Evolutionary conservation across 2,888 invertebrate genomes (phyloP), one percentile per base, ranked within the genome.

Genomic region (Cataglyphis albicans): DNA sequence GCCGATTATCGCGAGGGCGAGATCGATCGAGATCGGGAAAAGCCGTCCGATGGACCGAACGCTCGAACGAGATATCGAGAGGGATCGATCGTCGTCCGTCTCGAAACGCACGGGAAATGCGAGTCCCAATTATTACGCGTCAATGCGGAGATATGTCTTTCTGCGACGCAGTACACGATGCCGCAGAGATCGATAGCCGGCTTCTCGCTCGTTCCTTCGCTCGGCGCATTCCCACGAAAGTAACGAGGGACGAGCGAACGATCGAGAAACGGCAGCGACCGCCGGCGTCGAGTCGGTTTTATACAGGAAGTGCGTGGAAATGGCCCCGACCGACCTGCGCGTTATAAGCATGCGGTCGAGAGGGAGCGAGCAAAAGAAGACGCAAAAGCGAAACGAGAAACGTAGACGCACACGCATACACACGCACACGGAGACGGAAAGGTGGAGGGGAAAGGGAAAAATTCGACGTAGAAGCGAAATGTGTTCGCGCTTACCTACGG

Each of bases 141-240:
- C 90, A 88, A 90, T 89, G 89, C 90, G 85, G 88, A 76, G 80
- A 76, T 75, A 75, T 75, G 44, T 84, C 84, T 86, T 92, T 92
- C 92, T 93, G 91, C 93, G 93, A 88, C 93, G 93, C 89, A 92
- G 89, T 89, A 48, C 48, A 88, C 84, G 78, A 87, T 87, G 84
- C 85, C 85, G 75, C 85, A 73, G 82, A 87, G 89, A 92, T 91
- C 91, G 91, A 86, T 88, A 87, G 76, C 86, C 88, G 84, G 84
- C 75, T 63, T 25, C 18, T 70, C 78, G 38, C 72, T 61, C 75
- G 29, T 35, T 35, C 32, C 80, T 72, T 67, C 52, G 25, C 75
- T 52, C 74, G 25, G 32, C 57, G 41, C 57, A 29, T 81, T 64
- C 65, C 63, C 81, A 35, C 67, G 63, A 82, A 65, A 65, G 48